Percentiles rank a stretch among this genome's conserved stretches.
These are phyloP conservation scores for Bombus balteatus DNA, from an alignment of 1,140 invertebrate genomes.

Conservation along the genomic window DNA sequence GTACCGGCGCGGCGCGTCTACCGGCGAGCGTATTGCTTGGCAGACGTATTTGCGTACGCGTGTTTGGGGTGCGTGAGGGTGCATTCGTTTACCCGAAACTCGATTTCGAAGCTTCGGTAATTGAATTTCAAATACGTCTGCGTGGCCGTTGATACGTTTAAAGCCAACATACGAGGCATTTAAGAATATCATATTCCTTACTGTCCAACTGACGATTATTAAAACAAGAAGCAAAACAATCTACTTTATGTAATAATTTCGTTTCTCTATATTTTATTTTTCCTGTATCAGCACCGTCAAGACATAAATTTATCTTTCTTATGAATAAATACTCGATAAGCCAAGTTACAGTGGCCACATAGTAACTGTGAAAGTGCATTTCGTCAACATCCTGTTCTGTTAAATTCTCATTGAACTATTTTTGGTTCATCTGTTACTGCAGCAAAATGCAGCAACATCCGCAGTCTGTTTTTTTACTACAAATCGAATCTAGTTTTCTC, in stretches of 20 bases:
- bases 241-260: neutral
- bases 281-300: too few relatives aligned
- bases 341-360: too few relatives aligned
- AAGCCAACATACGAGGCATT: slow-evolving; percentile 38
- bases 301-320: too few relatives aligned
- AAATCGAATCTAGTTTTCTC: neutral
- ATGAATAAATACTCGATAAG: too few relatives aligned
- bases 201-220: neutral
- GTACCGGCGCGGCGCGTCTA: slow-evolving; percentile 12
- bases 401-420: too few relatives aligned
- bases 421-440: too few relatives aligned
- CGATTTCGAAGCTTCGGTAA: slow-evolving; percentile 58
- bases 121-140: slow-evolving; percentile 56
- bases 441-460: too few relatives aligned
- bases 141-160: slow-evolving; percentile 36
- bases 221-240: neutral
- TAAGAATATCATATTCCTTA: neutral
- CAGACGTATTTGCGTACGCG: slow-evolving; percentile 52
- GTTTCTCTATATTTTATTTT: neutral
- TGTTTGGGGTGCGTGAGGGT: slow-evolving; percentile 60
- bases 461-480: too few relatives aligned
- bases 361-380: too few relatives aligned
- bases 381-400: too few relatives aligned
- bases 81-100: slow-evolving; percentile 67
- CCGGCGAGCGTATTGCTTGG: slow-evolving; percentile 29